Conservation (phyloP, 2,888 invertebrate genomes). For the Latrodectus hesperus region DNA sequence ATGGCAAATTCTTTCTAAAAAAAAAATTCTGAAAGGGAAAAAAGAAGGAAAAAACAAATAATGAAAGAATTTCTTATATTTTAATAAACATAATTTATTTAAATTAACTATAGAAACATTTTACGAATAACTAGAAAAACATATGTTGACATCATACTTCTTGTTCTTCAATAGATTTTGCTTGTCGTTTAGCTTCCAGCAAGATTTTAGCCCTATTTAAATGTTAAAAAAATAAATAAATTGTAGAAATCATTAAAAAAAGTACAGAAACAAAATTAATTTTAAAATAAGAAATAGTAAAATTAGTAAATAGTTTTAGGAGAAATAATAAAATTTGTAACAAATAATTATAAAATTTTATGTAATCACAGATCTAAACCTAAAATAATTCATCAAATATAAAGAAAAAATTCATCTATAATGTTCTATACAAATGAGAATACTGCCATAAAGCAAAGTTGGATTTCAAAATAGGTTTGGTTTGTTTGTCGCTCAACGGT, state of each 20-base stretch:
- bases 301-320: no score
- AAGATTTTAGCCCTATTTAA: constrained; percentile 78
- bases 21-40: background rate
- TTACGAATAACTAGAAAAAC: background rate
- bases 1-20: no score
- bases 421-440: no score
- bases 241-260: background rate
- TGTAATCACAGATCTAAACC: no score
- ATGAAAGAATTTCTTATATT: constrained; percentile 74
- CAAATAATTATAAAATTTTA: no score
- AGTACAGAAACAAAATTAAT: background rate
- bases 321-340: no score
- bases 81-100: background rate
- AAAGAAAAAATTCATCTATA: no score
- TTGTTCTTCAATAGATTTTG: constrained; percentile 82
- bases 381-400: no score
- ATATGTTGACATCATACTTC: constrained; percentile 77
- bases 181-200: constrained; percentile 81
- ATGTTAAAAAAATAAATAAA: background rate
- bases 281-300: no score
- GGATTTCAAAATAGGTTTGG: no score
- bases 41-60: background rate
- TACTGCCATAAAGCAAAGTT: no score
- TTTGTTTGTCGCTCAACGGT: no score
- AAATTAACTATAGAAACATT: background rate